Conservation (phyloP, 2,797 vertebrate species). For the Alfaro cultratus region DNA sequence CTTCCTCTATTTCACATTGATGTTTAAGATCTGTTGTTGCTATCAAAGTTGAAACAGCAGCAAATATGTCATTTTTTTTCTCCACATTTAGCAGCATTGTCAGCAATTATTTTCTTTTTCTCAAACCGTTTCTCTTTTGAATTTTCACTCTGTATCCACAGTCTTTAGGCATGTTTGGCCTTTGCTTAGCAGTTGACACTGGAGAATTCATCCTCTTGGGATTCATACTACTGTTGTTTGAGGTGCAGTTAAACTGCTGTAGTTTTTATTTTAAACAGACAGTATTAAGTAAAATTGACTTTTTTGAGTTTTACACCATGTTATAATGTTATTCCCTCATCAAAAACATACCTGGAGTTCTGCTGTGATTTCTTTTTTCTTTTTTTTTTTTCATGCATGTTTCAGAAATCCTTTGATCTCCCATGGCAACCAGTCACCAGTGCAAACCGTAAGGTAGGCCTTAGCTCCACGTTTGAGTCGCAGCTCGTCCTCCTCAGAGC, state of each 20-base stretch:
- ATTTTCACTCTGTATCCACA: background rate
- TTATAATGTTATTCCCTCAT: too few species aligned
- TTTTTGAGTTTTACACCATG: too few species aligned
- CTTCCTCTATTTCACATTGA: background rate
- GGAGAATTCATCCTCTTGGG: background rate
- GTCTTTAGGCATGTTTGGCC: background rate
- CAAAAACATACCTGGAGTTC: too few species aligned
- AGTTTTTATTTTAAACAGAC: background rate
- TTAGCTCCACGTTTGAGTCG: too few species aligned
- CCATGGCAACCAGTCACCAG: too few species aligned
- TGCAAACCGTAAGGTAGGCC: too few species aligned
- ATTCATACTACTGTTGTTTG: background rate
- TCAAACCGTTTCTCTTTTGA: background rate
- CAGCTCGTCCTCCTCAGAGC: too few species aligned
- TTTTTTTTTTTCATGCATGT: too few species aligned
- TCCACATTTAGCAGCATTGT: background rate
- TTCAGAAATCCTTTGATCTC: too few species aligned
- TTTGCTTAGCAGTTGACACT: background rate
- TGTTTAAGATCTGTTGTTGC: background rate
- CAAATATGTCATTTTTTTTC: background rate
- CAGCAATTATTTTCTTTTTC: background rate
- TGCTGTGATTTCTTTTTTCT: too few species aligned
- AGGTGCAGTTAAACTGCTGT: background rate
- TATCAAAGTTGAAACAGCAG: background rate
- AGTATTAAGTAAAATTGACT: too few species aligned